Evolutionary conservation across 2,797 vertebrate genomes (phyloP).

Genomic region (Agapornis canus): DNA sequence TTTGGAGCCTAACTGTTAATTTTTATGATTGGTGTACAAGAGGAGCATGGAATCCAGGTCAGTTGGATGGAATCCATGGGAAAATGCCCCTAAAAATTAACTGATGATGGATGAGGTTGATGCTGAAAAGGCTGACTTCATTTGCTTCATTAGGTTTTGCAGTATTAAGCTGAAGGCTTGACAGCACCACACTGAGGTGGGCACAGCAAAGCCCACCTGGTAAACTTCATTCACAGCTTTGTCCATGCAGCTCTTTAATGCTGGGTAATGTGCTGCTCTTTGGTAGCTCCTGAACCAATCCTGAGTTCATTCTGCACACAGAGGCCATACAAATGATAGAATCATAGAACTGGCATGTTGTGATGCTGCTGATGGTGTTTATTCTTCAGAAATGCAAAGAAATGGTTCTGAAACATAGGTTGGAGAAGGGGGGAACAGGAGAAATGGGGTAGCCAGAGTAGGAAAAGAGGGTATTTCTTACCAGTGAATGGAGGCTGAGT

Average conservation of each 20-base stretch:
- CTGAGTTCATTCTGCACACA: not conserved
- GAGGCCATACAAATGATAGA: not conserved
- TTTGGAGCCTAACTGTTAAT: constrained; percentile 15
- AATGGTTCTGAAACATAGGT: not conserved
- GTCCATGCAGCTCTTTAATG: not conserved
- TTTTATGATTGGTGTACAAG: constrained; percentile 26
- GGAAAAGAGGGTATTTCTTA: not conserved
- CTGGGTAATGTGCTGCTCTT: not conserved
- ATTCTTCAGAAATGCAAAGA: not conserved
- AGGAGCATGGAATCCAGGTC: constrained; percentile 3
- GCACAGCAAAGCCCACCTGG: not conserved
- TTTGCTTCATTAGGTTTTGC: not conserved
- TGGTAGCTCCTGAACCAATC: constrained; percentile 18
- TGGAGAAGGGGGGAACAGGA: not conserved
- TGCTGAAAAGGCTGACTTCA: constrained; percentile 41
- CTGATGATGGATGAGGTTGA: constrained; percentile 8
- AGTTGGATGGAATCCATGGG: constrained; percentile 27
- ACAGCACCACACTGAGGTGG: constrained; percentile 15
- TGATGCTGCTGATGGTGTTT: not conserved
- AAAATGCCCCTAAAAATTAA: constrained; percentile 58
- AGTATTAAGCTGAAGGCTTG: constrained; percentile 28
- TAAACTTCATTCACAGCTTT: not conserved
- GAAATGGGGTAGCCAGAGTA: not conserved
- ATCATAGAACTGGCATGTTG: too few species aligned
- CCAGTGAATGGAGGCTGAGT: not conserved